Conservation (phyloP, 1,140 invertebrate species). For the Neoseiulus cucumeris region DNA sequence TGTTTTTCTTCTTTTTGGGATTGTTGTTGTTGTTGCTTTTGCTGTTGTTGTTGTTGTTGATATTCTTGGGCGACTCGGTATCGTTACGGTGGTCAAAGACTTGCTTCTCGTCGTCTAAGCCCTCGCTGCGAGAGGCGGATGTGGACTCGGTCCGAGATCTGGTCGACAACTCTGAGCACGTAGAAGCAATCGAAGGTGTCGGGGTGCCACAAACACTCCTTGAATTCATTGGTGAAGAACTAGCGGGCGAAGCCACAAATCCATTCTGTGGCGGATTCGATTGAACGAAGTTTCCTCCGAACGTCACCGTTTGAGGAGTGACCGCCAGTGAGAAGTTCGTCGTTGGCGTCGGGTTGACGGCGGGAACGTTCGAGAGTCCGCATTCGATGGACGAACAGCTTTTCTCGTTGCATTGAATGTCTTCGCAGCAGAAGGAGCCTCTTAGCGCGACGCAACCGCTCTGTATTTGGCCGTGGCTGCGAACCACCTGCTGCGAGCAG, state of each 20-base stretch:
- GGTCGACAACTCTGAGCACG: background rate
- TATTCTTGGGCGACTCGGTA: too few species aligned
- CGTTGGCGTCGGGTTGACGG: background rate
- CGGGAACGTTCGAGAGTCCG: background rate
- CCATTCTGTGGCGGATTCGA: background rate
- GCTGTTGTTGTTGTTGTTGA: too few species aligned
- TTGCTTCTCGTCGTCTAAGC: background rate
- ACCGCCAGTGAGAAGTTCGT: background rate
- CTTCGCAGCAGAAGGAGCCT: too few species aligned
- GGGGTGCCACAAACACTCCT: slow-evolving; percentile 5
- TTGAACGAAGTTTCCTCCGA: background rate
- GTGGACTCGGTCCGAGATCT: background rate
- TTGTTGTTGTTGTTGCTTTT: too few species aligned
- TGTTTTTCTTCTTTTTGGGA: too few species aligned
- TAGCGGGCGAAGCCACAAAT: background rate
- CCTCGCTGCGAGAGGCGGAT: background rate
- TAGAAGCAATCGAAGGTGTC: background rate
- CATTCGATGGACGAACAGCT: too few species aligned
- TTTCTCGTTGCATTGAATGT: too few species aligned
- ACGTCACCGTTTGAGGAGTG: background rate
- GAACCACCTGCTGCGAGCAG: background rate
- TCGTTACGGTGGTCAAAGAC: too few species aligned
- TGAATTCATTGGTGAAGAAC: background rate
- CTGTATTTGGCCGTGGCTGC: background rate
- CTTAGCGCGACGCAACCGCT: too few species aligned